Evolutionary conservation across 1,140 invertebrate genomes (phyloP).

Genomic region (Eubasilissa regina): DNA sequence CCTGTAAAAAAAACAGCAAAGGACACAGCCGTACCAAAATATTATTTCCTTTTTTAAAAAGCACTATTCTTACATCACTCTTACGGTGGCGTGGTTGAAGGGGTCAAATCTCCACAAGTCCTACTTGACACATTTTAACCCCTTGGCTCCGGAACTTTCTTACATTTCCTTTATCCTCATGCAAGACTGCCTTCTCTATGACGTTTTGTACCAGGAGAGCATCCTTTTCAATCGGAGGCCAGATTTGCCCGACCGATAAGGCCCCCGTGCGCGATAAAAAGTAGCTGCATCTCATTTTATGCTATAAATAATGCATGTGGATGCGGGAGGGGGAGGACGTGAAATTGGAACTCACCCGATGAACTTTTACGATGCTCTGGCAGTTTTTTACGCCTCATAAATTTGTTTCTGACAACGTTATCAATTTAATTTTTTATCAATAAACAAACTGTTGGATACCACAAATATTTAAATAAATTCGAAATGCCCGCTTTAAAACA

Average conservation of each 20-base stretch:
- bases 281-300: constrained; percentile 59
- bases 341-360: constrained; percentile 28
- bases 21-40: not conserved
- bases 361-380: constrained; percentile 16
- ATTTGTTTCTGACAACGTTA: not conserved
- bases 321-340: constrained; percentile 30
- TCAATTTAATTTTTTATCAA: constrained; percentile 9
- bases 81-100: constrained; percentile 14
- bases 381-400: constrained; percentile 1
- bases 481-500: not conserved
- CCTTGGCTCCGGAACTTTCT: constrained; percentile 53
- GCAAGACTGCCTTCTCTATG: constrained; percentile 44
- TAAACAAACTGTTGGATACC: not conserved
- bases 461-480: not conserved
- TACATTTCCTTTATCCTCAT: constrained; percentile 52
- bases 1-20: too few relatives aligned
- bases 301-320: constrained; percentile 55
- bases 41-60: constrained; percentile 5
- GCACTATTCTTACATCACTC: constrained; percentile 14
- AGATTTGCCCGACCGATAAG: constrained; percentile 55
- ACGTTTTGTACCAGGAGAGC: constrained; percentile 43
- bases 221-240: constrained; percentile 55
- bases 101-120: constrained; percentile 42
- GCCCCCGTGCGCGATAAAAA: constrained; percentile 48
- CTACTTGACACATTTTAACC: constrained; percentile 59